Conservation (phyloP, 2,797 vertebrate genomes). For the Nannoperca obscura region DNA sequence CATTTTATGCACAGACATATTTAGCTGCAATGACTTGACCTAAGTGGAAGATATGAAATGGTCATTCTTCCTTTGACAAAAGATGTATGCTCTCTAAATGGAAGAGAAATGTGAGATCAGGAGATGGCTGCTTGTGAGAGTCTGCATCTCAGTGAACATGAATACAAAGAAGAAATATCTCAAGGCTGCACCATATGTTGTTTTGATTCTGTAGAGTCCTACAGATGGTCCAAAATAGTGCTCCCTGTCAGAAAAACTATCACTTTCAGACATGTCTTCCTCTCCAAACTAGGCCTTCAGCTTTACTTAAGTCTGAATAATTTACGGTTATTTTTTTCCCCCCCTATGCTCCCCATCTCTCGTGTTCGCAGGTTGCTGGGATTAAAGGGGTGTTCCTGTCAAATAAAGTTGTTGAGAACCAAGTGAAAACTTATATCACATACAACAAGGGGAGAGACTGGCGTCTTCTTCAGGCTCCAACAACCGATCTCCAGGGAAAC, state of each 20-base stretch:
- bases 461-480: conserved; percentile 92
- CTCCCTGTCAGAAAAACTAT: conserved; percentile 79
- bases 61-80: conserved; percentile 17
- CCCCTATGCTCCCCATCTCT: conserved; percentile 45
- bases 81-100: conserved; percentile 25
- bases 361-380: conserved; percentile 94
- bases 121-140: conserved; percentile 34
- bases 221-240: conserved; percentile 84
- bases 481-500: conserved; percentile 91
- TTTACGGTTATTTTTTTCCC: conserved; percentile 63
- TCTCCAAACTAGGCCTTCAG: conserved; percentile 72
- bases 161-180: conserved; percentile 75
- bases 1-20: conserved; percentile 30
- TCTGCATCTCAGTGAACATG: conserved; percentile 51
- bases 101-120: conserved; percentile 41
- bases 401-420: conserved; percentile 97
- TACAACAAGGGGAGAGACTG: conserved; percentile 98
- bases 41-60: conserved; percentile 17
- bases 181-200: conserved; percentile 79
- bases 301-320: conserved; percentile 82
- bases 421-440: conserved; percentile 98
- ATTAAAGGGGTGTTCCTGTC: conserved; percentile 99
- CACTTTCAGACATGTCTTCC: conserved; percentile 68
- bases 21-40: conserved; percentile 32
- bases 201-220: conserved; percentile 75